Evolutionary conservation across 2,113 vertebrate genomes (phyloP), one percentile per base, ranked within the genome.

Genomic region (Eulacestoma nigropectus): DNA sequence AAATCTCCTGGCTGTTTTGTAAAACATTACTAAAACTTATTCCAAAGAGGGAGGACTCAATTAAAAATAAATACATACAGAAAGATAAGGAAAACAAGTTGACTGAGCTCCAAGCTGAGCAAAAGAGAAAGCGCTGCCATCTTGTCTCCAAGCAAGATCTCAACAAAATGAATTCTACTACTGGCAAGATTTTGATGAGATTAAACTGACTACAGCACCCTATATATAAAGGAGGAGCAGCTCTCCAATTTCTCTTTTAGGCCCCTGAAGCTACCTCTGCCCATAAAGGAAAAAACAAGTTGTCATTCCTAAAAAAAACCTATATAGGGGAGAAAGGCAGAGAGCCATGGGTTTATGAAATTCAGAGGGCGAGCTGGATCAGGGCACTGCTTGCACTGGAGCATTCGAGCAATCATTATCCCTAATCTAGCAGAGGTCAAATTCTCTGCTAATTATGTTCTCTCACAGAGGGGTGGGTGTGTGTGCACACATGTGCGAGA

Each of bases 131-230:
- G 94, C 21, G 0, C 88, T 93, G 86, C 96, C 97, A 97, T 97
- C 81, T 97, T 97, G 92, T 96, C 96, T 96, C 75, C 73, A 84
- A 96, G 96, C 84, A 94, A 96, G 95, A 95, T 46, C 94, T 87
- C 93, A 84, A 49, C 89, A 95, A 96, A 97, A 94, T 88, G 94
- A 96, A 96, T 96, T 96, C 96, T 76, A 96, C 96, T 97, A 91
- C 94, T 89, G 97, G 97, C 92, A 90, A 97, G 94, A 96, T 95
- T 97, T 96, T 97, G 97, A 96, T 87, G 95, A 97, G 93, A 97
- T 94, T 81, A 95, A 97, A 96, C 75, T 97, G 97, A 97, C 94
- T 89, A 90, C 88, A 94, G 94, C 59, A 95, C 86, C 93, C 94
- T 96, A 92, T 93, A 92, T 84, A 95, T 53, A 84, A 76, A 93